Evolutionary conservation across 2,888 invertebrate species (phyloP).

Genomic region (Leptinotarsa haldemani): DNA sequence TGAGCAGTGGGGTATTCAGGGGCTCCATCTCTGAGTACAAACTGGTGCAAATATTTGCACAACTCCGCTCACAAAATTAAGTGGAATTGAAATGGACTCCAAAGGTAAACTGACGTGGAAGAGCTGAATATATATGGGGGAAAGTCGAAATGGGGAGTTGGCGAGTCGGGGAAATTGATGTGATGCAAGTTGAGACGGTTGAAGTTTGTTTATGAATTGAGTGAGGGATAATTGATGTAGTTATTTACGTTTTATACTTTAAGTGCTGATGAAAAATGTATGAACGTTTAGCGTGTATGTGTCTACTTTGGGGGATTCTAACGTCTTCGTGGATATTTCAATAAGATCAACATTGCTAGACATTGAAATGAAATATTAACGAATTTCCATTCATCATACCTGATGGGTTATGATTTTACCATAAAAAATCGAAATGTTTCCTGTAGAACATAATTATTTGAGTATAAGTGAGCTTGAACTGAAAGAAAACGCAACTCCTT

Average conservation of each 20-base stretch:
- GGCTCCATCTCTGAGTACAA: slow-evolving; percentile 60
- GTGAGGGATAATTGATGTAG: slow-evolving; percentile 15
- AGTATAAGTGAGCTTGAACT: no score
- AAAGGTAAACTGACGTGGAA: slow-evolving; percentile 63
- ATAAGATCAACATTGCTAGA: no score
- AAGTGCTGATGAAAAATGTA: not conserved
- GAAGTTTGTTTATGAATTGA: slow-evolving; percentile 13
- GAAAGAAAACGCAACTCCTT: no score
- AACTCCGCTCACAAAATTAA: slow-evolving; percentile 67
- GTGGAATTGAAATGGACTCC: slow-evolving; percentile 68
- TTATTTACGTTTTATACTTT: not conserved
- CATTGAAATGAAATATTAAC: no score
- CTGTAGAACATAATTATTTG: no score
- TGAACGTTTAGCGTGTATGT: not conserved
- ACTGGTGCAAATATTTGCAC: slow-evolving; percentile 66
- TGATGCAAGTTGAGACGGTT: slow-evolving; percentile 10
- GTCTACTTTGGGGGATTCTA: not conserved
- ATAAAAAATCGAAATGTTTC: no score
- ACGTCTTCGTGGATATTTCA: no score
- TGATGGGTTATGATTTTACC: no score
- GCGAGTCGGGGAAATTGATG: slow-evolving; percentile 25
- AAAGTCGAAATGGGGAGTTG: slow-evolving; percentile 25
- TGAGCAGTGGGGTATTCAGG: slow-evolving; percentile 45
- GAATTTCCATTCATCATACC: no score
- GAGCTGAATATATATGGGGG: slow-evolving; percentile 41